These are phyloP conservation scores for Platichthys stellatus DNA, from an alignment of 2,113 vertebrate genomes.

Conservation along the genomic window DNA sequence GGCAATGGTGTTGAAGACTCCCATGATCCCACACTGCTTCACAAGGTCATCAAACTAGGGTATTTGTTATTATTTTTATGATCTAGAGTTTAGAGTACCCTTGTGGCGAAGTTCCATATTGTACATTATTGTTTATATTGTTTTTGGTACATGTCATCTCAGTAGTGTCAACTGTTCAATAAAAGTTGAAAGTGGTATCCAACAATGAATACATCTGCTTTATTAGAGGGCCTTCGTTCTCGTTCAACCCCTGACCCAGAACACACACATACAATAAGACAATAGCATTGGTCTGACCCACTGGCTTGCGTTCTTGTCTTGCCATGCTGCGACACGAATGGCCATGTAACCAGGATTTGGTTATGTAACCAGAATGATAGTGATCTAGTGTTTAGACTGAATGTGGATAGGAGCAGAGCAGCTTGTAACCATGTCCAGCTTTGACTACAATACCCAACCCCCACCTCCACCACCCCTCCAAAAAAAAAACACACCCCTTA, in stretches of 20 bases:
- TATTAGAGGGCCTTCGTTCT: slow-evolving; percentile 2
- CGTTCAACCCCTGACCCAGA: background rate
- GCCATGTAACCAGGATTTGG: background rate
- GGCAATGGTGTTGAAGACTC: too few species aligned
- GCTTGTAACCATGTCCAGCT: slow-evolving; percentile 46
- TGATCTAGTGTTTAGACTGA: slow-evolving; percentile 43
- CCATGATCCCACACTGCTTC: too few species aligned
- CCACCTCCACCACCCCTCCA: slow-evolving; percentile 3
- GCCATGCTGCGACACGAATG: background rate
- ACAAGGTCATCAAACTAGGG: too few species aligned
- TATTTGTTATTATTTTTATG: too few species aligned
- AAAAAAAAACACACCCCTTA: slow-evolving; percentile 37
- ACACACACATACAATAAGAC: background rate
- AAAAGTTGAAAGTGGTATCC: background rate
- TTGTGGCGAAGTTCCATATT: background rate
- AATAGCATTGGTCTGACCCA: background rate
- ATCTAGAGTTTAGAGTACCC: too few species aligned
- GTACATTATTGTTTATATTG: too few species aligned
- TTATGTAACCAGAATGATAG: slow-evolving; percentile 45
- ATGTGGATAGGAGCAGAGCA: slow-evolving; percentile 25
- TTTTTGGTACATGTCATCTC: background rate
- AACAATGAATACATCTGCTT: background rate
- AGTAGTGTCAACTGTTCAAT: too few species aligned
- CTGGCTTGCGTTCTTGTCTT: background rate
- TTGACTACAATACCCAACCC: slow-evolving; percentile 15